Percentiles rank a stretch among this genome's conserved stretches.
Conservation (phyloP, 2,113 vertebrate genomes). For the Corydoras maculifer region DNA sequence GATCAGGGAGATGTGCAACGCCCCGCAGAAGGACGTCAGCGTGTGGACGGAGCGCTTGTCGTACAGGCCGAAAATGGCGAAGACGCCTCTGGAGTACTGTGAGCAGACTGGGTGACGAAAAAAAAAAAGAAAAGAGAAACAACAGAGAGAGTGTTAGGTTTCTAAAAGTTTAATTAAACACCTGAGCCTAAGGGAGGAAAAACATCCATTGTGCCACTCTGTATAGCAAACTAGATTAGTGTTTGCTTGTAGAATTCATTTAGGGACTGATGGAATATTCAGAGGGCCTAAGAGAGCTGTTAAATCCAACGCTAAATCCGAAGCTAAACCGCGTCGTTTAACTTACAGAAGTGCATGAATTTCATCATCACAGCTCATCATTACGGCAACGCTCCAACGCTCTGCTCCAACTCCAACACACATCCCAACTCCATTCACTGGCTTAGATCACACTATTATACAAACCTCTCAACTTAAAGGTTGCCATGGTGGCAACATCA, state of each 20-base stretch:
- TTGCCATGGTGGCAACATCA: too few species aligned
- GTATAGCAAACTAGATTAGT: slow-evolving; percentile 15
- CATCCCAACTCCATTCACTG: too few species aligned
- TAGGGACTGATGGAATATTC: slow-evolving; percentile 15
- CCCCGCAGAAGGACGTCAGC: slow-evolving; percentile 97
- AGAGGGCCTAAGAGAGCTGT: slow-evolving; percentile 12
- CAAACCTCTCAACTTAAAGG: too few species aligned
- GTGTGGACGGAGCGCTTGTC: slow-evolving; percentile 98
- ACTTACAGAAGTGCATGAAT: slow-evolving; percentile 22
- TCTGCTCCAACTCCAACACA: too few species aligned
- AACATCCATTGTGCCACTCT: slow-evolving; percentile 21
- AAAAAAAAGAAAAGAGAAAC: slow-evolving; percentile 13
- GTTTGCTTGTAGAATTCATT: slow-evolving; percentile 13
- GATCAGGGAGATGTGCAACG: slow-evolving; percentile 96
- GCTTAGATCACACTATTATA: too few species aligned
- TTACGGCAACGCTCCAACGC: not conserved
- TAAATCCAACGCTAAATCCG: not conserved
- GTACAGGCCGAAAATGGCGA: slow-evolving; percentile 97
- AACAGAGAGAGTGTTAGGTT: slow-evolving; percentile 12
- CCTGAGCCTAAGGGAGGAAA: slow-evolving; percentile 6
- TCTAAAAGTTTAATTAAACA: slow-evolving; percentile 37
- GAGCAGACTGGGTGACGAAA: slow-evolving; percentile 86
- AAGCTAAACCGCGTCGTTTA: slow-evolving; percentile 1
- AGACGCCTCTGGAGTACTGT: slow-evolving; percentile 96
- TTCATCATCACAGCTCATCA: slow-evolving; percentile 14